Conservation (phyloP, 1,140 invertebrate species). For the Sinonovacula constricta region DNA sequence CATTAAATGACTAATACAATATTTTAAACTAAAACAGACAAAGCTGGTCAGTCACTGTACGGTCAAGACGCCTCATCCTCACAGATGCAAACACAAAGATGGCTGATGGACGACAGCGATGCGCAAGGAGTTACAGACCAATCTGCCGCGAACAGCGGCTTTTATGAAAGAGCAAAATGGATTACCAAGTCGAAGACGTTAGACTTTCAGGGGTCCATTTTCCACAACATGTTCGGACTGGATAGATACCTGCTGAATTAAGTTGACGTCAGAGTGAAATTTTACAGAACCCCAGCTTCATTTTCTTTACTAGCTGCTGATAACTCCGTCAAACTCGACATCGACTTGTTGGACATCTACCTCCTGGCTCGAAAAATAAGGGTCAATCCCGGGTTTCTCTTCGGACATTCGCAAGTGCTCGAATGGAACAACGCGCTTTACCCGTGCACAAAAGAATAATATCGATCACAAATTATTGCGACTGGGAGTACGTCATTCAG, state of each 20-base stretch:
- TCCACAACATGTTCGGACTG: background rate
- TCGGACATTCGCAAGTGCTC: background rate
- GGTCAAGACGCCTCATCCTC: background rate
- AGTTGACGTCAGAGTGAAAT: conserved; percentile 7
- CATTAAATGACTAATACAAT: too few species aligned
- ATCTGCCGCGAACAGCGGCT: background rate
- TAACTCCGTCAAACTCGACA: background rate
- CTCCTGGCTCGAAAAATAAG: background rate
- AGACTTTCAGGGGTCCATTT: background rate
- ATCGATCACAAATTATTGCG: background rate
- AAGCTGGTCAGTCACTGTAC: too few species aligned
- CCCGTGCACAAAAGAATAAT: background rate
- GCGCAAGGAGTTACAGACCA: background rate
- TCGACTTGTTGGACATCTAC: conserved; percentile 1
- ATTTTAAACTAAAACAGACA: too few species aligned
- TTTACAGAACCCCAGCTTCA: background rate
- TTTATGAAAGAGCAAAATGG: background rate
- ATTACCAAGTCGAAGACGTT: background rate
- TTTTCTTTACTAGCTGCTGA: background rate
- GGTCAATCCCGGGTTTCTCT: background rate
- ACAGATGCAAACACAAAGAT: background rate
- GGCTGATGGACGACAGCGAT: background rate
- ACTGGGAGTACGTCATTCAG: background rate
- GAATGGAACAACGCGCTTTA: background rate
- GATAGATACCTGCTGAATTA: background rate